A percentile compares a stretch with the other conserved stretches of the same genome.
Evolutionary conservation across 2,113 vertebrate species (phyloP).

Genomic region (Pelmatolapia mariae): DNA sequence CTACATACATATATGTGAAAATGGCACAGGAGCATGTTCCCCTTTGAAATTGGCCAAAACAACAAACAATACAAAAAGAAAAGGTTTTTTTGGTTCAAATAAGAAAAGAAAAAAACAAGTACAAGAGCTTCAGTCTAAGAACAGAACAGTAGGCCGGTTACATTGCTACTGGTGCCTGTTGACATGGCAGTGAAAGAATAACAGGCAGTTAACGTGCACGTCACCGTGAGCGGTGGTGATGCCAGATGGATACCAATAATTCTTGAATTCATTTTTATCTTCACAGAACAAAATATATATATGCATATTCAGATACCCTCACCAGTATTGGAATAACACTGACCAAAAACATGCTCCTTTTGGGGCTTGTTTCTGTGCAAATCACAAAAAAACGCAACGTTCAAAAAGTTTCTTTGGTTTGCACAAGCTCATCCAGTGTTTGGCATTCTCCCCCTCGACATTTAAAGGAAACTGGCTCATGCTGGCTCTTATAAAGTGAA

Average conservation of each 20-base stretch:
- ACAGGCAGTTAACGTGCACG: background rate
- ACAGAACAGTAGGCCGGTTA: background rate
- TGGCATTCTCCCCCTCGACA: background rate
- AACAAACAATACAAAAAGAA: constrained; percentile 41
- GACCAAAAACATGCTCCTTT: constrained; percentile 1
- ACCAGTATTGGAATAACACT: background rate
- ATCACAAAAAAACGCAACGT: constrained; percentile 21
- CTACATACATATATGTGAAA: constrained; percentile 27
- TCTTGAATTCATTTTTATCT: background rate
- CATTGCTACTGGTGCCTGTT: constrained; percentile 22
- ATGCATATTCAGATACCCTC: background rate
- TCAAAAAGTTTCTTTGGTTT: constrained; percentile 59
- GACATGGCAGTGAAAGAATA: constrained; percentile 28
- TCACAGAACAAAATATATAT: background rate
- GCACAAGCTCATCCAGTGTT: constrained; percentile 41
- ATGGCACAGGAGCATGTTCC: constrained; percentile 35
- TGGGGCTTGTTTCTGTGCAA: constrained; percentile 46
- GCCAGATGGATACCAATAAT: background rate
- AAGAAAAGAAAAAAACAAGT: constrained; percentile 26
- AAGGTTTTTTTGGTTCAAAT: constrained; percentile 37
- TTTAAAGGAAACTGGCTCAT: background rate
- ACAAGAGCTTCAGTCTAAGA: constrained; percentile 24
- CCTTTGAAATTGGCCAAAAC: constrained; percentile 24
- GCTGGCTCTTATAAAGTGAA: background rate
- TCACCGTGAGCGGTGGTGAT: background rate